Evolutionary conservation across 2,797 vertebrate species (phyloP).

Genomic region (Emys orbicularis): DNA sequence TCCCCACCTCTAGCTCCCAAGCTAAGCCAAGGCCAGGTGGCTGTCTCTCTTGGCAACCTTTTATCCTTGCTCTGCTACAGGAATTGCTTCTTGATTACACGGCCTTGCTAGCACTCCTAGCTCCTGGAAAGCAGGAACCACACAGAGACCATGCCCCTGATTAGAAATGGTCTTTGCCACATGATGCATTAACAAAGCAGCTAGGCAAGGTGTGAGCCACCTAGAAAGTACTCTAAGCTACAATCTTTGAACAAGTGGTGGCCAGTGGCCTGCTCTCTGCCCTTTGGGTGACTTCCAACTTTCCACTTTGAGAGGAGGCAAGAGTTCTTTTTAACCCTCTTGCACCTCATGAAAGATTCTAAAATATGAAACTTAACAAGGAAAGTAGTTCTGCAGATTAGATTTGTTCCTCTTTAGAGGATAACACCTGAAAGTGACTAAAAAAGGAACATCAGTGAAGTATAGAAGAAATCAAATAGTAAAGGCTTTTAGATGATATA

Average conservation of each 20-base stretch:
- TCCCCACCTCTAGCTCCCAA: neutral
- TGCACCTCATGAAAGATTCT: neutral
- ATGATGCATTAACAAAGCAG: neutral
- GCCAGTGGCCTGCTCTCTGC: neutral
- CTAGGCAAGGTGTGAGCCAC: accelerated
- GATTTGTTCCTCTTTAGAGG: neutral
- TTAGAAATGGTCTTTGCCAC: neutral
- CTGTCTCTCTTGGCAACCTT: neutral
- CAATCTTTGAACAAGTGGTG: neutral
- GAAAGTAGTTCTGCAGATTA: neutral
- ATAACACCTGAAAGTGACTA: neutral
- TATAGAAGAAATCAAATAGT: neutral
- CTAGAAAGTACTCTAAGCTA: neutral
- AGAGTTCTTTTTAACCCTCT: neutral
- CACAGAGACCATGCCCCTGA: neutral
- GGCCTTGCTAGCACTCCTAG: neutral
- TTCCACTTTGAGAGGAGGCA: neutral
- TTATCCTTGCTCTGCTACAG: neutral
- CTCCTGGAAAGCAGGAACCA: neutral
- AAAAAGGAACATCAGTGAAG: neutral
- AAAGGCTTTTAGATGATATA: neutral
- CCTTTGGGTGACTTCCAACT: neutral
- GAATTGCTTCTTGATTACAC: neutral
- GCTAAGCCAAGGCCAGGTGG: neutral
- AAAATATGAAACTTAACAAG: neutral